A percentile compares a stretch with the other conserved stretches of the same genome.
Conservation (phyloP, 2,113 vertebrate genomes). For the Dolichallabes microphthalmus region DNA sequence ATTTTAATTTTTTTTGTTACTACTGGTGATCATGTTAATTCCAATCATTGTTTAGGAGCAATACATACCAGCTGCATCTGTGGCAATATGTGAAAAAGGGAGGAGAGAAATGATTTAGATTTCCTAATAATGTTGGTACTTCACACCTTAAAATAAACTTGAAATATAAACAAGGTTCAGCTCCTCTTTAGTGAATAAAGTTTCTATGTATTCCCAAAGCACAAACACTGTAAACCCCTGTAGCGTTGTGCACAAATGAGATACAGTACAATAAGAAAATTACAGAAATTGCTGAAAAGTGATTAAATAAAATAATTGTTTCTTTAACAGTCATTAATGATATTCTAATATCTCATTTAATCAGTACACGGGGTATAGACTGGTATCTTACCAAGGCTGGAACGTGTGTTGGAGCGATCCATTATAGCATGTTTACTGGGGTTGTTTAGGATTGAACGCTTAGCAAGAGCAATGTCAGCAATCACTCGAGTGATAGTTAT, state of each 20-base stretch:
- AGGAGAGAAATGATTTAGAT: constrained; percentile 72
- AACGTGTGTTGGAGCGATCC: constrained; percentile 92
- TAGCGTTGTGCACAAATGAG: background rate
- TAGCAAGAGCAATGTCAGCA: constrained; percentile 97
- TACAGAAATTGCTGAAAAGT: background rate
- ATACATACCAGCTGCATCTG: constrained; percentile 90
- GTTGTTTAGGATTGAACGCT: constrained; percentile 96
- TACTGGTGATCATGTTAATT: constrained; percentile 24
- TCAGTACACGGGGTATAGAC: background rate
- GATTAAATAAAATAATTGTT: background rate
- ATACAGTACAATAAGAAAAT: background rate
- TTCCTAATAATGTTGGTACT: constrained; percentile 33
- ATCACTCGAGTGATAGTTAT: constrained; percentile 97
- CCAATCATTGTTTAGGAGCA: constrained; percentile 36
- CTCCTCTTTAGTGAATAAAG: background rate
- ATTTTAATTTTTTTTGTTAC: background rate
- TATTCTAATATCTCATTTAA: background rate
- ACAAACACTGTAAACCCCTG: background rate
- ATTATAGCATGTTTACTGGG: constrained; percentile 97
- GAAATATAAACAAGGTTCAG: background rate
- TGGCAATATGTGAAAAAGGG: constrained; percentile 77
- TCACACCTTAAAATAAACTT: background rate
- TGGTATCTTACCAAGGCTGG: constrained; percentile 82
- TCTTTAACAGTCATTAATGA: background rate
- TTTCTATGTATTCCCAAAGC: background rate